Evolutionary conservation across 2,113 vertebrate species (phyloP).

Genomic region (Aix galericulata): DNA sequence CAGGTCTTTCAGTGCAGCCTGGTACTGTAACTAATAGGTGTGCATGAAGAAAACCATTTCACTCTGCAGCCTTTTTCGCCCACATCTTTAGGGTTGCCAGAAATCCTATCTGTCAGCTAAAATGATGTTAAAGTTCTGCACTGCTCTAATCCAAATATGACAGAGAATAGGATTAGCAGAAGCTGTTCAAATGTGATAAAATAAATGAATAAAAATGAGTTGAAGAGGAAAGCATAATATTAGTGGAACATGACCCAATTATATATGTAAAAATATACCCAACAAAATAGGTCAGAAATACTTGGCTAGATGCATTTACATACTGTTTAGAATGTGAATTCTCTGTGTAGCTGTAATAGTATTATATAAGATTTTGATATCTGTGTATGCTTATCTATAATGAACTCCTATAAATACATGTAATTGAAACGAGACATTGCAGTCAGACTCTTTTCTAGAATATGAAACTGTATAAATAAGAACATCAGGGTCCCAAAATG

Average conservation of each 20-base stretch:
- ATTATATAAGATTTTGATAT: constrained; percentile 22
- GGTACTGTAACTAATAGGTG: constrained; percentile 57
- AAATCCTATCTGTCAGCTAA: constrained; percentile 64
- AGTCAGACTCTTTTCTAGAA: not conserved
- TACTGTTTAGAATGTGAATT: constrained; percentile 30
- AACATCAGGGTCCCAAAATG: not conserved
- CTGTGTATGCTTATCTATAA: not conserved
- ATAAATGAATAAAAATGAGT: constrained; percentile 68
- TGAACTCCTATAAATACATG: not conserved
- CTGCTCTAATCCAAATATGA: constrained; percentile 60
- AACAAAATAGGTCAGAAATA: constrained; percentile 57
- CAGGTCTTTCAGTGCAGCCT: constrained; percentile 10
- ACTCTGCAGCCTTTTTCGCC: constrained; percentile 33
- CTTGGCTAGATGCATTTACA: constrained; percentile 46
- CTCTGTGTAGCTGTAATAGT: not conserved
- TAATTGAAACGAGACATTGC: not conserved
- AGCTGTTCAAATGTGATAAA: constrained; percentile 69
- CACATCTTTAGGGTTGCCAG: constrained; percentile 46
- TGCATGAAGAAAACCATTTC: not conserved
- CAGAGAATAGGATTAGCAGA: constrained; percentile 61
- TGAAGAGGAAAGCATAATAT: constrained; percentile 37
- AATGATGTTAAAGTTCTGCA: constrained; percentile 53
- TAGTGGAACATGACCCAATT: constrained; percentile 61
- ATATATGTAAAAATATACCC: constrained; percentile 56
- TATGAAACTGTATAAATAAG: not conserved